Conservation (phyloP, 2,888 invertebrate species). For the Leucoma salicis region DNA sequence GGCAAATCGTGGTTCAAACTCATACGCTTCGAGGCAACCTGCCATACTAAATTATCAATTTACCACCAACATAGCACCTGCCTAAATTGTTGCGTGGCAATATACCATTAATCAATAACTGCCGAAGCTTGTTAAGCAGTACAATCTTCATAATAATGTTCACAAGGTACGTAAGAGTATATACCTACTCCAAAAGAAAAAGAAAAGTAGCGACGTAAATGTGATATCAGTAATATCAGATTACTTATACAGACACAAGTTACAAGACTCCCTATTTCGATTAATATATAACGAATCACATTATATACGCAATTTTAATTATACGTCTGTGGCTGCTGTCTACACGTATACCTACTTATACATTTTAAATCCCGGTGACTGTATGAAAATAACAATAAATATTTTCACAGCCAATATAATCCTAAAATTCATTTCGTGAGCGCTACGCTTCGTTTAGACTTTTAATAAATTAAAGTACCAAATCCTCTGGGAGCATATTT, state of each 20-base stretch:
- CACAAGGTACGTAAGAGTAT: constrained; percentile 31
- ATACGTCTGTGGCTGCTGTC: too few relatives aligned
- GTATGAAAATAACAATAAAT: constrained; percentile 10
- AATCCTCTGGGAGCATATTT: not conserved
- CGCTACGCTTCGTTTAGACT: not conserved
- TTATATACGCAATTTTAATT: too few relatives aligned
- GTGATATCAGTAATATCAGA: too few relatives aligned
- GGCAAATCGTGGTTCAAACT: constrained; percentile 28
- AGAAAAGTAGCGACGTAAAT: too few relatives aligned
- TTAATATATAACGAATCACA: too few relatives aligned
- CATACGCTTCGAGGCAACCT: constrained; percentile 27
- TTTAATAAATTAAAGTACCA: constrained; percentile 7
- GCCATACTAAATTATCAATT: constrained; percentile 51
- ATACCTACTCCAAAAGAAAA: too few relatives aligned
- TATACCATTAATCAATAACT: constrained; percentile 59
- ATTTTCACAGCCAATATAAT: constrained; percentile 1
- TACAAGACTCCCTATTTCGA: too few relatives aligned
- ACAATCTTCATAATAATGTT: constrained; percentile 45
- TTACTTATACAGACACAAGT: too few relatives aligned
- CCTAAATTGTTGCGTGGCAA: constrained; percentile 62
- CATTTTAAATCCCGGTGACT: constrained; percentile 19
- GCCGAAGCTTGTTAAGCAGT: constrained; percentile 52
- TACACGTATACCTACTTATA: too few relatives aligned
- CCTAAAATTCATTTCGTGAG: not conserved
- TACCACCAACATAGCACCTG: constrained; percentile 51